phyloP scores from a whole-genome alignment of 2,113 vertebrate species.

The Setophaga coronata region DNA sequence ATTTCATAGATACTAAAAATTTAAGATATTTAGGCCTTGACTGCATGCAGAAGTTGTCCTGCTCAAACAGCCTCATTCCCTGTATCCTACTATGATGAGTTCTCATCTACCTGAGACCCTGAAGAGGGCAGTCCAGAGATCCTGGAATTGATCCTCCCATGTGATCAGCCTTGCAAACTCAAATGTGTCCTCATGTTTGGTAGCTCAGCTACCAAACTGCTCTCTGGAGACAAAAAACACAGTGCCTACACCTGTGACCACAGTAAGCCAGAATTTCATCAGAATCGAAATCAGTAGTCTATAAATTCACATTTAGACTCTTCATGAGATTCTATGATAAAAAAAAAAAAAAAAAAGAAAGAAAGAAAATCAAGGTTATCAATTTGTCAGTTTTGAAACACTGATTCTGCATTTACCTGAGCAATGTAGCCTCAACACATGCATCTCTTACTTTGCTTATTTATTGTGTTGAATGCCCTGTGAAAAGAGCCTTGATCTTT shows the following conservation, averaged over 20 bases:
- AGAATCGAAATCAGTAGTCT: slow-evolving; percentile 14
- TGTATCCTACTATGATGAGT: background rate
- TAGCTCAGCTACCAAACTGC: background rate
- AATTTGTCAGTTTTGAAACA: slow-evolving; percentile 50
- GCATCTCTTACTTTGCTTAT: background rate
- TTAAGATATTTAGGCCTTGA: background rate
- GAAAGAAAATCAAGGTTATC: background rate
- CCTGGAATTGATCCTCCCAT: background rate
- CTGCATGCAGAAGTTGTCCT: background rate
- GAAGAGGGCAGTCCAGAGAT: background rate
- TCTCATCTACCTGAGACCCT: background rate
- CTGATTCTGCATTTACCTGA: slow-evolving; percentile 1
- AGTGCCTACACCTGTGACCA: background rate
- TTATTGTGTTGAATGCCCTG: slow-evolving; percentile 57
- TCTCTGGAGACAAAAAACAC: background rate
- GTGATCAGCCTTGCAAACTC: background rate
- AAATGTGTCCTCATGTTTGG: background rate
- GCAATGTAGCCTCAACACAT: background rate
- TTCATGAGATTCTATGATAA: background rate
- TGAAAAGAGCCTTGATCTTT: slow-evolving; percentile 53
- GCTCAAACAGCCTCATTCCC: background rate
- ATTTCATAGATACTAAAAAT: background rate
- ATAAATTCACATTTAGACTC: slow-evolving; percentile 38
- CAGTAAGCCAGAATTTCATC: slow-evolving; percentile 8
- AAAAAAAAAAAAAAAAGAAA: background rate